Conservation (phyloP, 2,113 vertebrate genomes). For the Shinisaurus crocodilurus region DNA sequence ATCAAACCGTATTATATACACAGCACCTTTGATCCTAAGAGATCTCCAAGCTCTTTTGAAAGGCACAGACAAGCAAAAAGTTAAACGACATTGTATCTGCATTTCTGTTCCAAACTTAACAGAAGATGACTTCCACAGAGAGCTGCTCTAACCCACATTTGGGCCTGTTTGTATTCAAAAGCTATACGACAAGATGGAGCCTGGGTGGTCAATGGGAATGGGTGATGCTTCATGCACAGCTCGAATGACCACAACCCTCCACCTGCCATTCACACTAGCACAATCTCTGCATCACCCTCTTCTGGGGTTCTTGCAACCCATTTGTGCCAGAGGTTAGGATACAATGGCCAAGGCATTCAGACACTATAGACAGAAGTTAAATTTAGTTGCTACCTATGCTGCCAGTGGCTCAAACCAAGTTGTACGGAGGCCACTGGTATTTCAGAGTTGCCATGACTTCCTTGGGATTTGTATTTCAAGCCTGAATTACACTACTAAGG, state of each 20-base stretch:
- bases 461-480: background rate
- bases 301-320: background rate
- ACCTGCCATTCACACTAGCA: background rate
- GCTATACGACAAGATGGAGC: background rate
- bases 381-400: background rate
- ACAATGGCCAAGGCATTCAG: background rate
- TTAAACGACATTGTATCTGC: slow-evolving; percentile 26
- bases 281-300: background rate
- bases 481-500: too few relatives aligned
- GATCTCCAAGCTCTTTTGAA: slow-evolving; percentile 73
- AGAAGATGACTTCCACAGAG: slow-evolving; percentile 4
- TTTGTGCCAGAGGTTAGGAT: background rate
- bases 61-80: slow-evolving; percentile 59
- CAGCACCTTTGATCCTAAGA: slow-evolving; percentile 72
- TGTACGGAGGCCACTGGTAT: background rate
- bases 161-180: background rate
- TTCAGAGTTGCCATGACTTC: background rate
- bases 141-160: background rate
- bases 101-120: slow-evolving; percentile 29
- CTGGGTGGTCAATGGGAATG: background rate
- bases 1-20: slow-evolving; percentile 72
- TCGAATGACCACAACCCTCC: background rate
- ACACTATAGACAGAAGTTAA: background rate
- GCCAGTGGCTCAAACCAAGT: background rate
- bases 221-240: background rate